These are phyloP conservation scores for Ctenicera cuprea DNA, from an alignment of 2,888 invertebrate species.

Conservation along the genomic window DNA sequence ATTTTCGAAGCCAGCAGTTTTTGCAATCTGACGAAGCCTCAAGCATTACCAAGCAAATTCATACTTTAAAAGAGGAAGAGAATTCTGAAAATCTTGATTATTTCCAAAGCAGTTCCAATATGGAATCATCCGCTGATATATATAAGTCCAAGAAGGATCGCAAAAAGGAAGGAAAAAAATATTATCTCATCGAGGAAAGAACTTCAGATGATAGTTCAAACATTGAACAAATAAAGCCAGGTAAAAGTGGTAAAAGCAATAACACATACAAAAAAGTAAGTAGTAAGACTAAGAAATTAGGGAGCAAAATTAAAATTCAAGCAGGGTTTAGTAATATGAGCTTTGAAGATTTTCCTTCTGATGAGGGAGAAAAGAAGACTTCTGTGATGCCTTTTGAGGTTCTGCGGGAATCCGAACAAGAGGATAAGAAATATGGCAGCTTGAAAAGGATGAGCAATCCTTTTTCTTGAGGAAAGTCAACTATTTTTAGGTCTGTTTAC, in stretches of 20 bases:
- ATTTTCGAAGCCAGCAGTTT: slow-evolving; percentile 11
- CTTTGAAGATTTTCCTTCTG: slow-evolving; percentile 84
- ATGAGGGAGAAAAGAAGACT: slow-evolving; percentile 74
- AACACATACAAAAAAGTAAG: slow-evolving; percentile 63
- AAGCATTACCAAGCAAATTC: not conserved
- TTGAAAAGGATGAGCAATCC: slow-evolving; percentile 74
- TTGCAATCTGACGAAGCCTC: slow-evolving; percentile 18
- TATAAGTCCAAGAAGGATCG: slow-evolving; percentile 63
- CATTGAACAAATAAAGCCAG: slow-evolving; percentile 61
- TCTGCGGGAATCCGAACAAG: slow-evolving; percentile 74
- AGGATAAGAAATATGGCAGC: slow-evolving; percentile 72
- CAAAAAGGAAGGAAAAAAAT: slow-evolving; percentile 73
- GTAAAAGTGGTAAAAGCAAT: slow-evolving; percentile 63
- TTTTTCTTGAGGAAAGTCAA: slow-evolving; percentile 72
- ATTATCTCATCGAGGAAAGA: slow-evolving; percentile 74
- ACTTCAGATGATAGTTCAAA: slow-evolving; percentile 68
- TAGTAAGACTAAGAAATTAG: slow-evolving; percentile 64
- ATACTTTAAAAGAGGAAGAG: slow-evolving; percentile 7
- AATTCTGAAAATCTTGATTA: slow-evolving; percentile 19
- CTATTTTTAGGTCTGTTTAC: slow-evolving; percentile 54
- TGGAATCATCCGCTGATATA: slow-evolving; percentile 18
- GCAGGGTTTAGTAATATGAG: slow-evolving; percentile 85
- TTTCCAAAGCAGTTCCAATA: slow-evolving; percentile 25
- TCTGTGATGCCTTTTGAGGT: slow-evolving; percentile 79
- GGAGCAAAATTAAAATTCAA: slow-evolving; percentile 65